phyloP scores from a whole-genome alignment of 92 coral and sea anemone genomes.

The Siderastrea radians region DNA sequence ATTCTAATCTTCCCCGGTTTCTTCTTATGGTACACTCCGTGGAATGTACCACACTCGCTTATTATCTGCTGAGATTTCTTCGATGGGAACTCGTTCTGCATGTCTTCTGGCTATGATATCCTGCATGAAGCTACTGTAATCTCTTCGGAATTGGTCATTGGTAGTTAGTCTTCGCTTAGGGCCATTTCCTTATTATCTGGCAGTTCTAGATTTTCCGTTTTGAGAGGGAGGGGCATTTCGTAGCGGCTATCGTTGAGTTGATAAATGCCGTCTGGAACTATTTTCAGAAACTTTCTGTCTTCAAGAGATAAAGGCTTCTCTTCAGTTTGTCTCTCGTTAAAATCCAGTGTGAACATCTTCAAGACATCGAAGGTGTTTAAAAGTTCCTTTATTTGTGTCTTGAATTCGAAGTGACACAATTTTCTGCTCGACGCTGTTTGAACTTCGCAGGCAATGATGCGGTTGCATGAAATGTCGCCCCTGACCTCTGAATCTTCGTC shows the following conservation, averaged over 20 bases:
- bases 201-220: too few relatives aligned
- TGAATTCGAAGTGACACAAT: slow-evolving; percentile 27
- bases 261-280: slow-evolving; percentile 17
- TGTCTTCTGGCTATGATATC: slow-evolving; percentile 11
- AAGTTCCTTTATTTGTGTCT: slow-evolving; percentile 27
- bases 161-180: slow-evolving; percentile 28
- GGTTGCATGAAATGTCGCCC: slow-evolving; percentile 3
- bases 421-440: slow-evolving; percentile 1
- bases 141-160: slow-evolving; percentile 37
- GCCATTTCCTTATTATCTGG: slow-evolving; percentile 23
- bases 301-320: slow-evolving; percentile 31
- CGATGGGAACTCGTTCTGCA: too few relatives aligned
- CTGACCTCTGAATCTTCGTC: background rate
- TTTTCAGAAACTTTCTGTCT: slow-evolving; percentile 41
- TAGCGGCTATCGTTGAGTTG: slow-evolving; percentile 19
- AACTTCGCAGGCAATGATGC: slow-evolving; percentile 4
- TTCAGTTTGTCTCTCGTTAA: slow-evolving; percentile 26
- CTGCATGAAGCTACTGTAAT: background rate
- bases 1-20: too few relatives aligned
- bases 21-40: too few relatives aligned
- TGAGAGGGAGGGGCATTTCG: background rate
- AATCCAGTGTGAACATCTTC: slow-evolving; percentile 49
- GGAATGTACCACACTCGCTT: too few relatives aligned
- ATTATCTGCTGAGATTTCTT: too few relatives aligned
- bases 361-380: slow-evolving; percentile 6